Base-by-base conservation (phyloP, 2,113 vertebrate genomes). In the Nettapus auritus region DNA sequence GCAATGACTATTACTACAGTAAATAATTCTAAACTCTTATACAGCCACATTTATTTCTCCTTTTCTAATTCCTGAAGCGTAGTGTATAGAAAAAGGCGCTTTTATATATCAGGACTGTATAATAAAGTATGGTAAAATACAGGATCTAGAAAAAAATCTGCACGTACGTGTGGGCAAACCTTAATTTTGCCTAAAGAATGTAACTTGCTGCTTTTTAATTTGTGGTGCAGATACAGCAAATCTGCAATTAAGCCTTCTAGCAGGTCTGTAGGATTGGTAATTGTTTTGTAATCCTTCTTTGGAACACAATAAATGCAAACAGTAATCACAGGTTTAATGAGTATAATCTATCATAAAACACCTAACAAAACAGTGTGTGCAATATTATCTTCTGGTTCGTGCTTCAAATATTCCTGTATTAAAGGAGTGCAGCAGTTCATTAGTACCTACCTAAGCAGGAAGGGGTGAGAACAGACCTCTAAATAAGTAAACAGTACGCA, bases 291-390 rank as follows among this genome's bases (percentile, higher is more conserved):
- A 80, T 92, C 82, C 62, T 92, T 88, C 36, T 59, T 86, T 84
- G 69, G 86, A 96, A 96, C 38, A 33, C 84, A 90, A 36, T 90
- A 92, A 96, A 96, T 76, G 77, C 88, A 92, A 96, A 83, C n/a
- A 93, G 76, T 91, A 97, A 96, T 94, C 90, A 95, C 40, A 82
- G 55, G n/a, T 95, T 97, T 96, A 94, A 95, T 93, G 81, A 95
- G 64, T 87, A 66, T 74, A 91, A 97, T 90, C 90, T 90, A 55
- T 95, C 91, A 91, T 90, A 91, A 96, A 95, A 77, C 40, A 89
- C 64, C 70, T 73, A 96, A 82, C 26, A 88, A 92, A 89, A 68
- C 34, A 66, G 46, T 53, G 4, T 23, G 38, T 93, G 78, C 55
- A 90, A 17, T 66, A 53, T 81, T 91, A 66, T 67, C 91, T 93